Conservation (phyloP, 2,113 vertebrate species). For the Siniperca chuatsi region DNA sequence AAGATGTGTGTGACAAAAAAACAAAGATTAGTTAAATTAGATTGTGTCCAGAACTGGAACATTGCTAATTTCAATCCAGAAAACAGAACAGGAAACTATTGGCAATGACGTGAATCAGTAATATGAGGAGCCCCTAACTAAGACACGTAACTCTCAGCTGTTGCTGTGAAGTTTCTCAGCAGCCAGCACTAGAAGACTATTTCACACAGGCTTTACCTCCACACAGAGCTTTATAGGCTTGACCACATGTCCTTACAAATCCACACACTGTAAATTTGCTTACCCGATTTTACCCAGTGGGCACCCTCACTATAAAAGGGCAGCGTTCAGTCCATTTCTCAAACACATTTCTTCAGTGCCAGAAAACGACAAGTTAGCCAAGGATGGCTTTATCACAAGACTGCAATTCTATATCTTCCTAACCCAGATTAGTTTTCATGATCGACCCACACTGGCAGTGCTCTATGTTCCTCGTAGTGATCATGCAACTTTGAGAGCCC, state of each 20-base stretch:
- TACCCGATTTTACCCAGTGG: constrained; percentile 10
- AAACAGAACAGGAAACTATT: neutral
- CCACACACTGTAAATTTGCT: constrained; percentile 15
- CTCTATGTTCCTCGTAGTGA: neutral
- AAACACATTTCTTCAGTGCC: constrained; percentile 13
- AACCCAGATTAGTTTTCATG: neutral
- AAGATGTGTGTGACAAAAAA: neutral
- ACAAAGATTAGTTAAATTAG: neutral
- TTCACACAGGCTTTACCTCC: neutral
- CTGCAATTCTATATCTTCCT: constrained; percentile 13
- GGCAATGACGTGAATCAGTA: constrained; percentile 16
- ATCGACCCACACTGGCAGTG: neutral
- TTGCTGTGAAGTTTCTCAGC: constrained; percentile 10
- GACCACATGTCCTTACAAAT: neutral
- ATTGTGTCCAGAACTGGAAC: constrained; percentile 23
- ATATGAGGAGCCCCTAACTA: neutral
- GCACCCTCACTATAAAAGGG: neutral
- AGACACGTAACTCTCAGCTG: constrained; percentile 24
- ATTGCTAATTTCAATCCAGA: neutral
- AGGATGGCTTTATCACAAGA: neutral
- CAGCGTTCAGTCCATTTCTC: constrained; percentile 11
- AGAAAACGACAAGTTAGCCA: constrained; percentile 6
- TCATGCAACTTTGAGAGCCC: neutral
- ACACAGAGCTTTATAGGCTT: constrained; percentile 4
- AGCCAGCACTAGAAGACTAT: neutral